Base-by-base conservation (phyloP, 2,797 vertebrate genomes). In the Anguilla megastoma region DNA sequence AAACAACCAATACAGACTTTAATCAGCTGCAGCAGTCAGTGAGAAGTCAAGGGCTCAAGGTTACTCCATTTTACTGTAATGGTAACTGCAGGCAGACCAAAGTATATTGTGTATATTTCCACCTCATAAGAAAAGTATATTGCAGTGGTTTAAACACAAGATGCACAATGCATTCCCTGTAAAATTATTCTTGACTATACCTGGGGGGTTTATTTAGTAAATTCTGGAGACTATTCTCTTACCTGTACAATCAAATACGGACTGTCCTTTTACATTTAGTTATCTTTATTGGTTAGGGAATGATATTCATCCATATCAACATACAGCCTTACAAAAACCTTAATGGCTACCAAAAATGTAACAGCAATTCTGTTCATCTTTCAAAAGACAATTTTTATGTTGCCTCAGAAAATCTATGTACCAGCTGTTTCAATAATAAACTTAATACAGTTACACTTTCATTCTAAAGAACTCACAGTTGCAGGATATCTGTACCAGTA, bases 311-410 rank as follows among this genome's bases (percentile, higher is more conserved):
- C 66, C 2, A 30, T 74, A 30, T 74, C 30, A 74, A 30, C 30
- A 30, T 63, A 63, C 27, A 71, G 7, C n/a, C 66, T 71, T 71
- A 71, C 71, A 76, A 41, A 76, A 76, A 76, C 71, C 69, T n/a
- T 5, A 83, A 52, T 24, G 8, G 21, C 79, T 41, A 83, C 79
- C 41, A 48, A 83, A 54, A 84, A 30, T 54, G 24, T 12, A 84
- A 54, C 48, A 54, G 52, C 18, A 84, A 54, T n/a, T 83, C 4
- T 84, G 48, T 84, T 8, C 52, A 84, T 82, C 18, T 48, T 82
- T 82, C 41, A 50, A 82, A 45, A 50, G 79, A 82, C 27, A 30
- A 74, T 45, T 10, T 21, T 80, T 21, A 80, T 21, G 18, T 80
- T 80, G 36, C 21, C 36, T 41, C 71, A 76, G 24, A 33, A 76